A percentile compares a stretch with the other conserved stretches of the same genome.
These are phyloP conservation scores for Lucinisca nassula DNA, from an alignment of 2,888 invertebrate genomes.

Conservation along the genomic window DNA sequence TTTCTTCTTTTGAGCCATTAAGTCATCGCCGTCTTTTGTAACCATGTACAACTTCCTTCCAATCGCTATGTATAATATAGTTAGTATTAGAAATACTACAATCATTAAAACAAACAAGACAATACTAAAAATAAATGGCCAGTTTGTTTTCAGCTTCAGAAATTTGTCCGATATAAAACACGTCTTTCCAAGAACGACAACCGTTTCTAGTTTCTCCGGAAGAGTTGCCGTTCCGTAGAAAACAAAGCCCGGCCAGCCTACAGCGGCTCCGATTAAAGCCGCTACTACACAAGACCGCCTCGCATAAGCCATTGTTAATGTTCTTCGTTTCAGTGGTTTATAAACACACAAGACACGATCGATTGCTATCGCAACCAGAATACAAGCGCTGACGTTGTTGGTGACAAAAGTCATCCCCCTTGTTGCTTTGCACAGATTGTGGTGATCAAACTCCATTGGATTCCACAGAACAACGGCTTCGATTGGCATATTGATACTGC, in stretches of 20 bases:
- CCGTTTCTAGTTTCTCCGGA: conserved; percentile 29
- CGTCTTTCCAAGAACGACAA: conserved; percentile 44
- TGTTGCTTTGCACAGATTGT: conserved; percentile 45
- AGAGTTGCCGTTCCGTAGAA: conserved; percentile 54
- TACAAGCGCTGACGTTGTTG: conserved; percentile 45
- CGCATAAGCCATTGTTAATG: conserved; percentile 37
- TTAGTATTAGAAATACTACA: conserved; percentile 27
- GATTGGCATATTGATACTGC: conserved; percentile 48
- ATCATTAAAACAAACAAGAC: conserved; percentile 46
- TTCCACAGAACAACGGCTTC: conserved; percentile 52
- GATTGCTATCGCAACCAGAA: conserved; percentile 56
- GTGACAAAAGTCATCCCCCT: conserved; percentile 47
- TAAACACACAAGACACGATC: conserved; percentile 53
- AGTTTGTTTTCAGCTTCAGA: conserved; percentile 1
- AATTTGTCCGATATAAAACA: conserved; percentile 49
- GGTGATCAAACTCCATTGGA: conserved; percentile 44
- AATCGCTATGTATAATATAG: conserved; percentile 36
- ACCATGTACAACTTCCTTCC: conserved; percentile 40
- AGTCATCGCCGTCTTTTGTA: conserved; percentile 5
- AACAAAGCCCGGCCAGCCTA: conserved; percentile 46
- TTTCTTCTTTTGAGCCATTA: neutral
- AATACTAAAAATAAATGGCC: conserved; percentile 44
- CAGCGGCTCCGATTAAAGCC: conserved; percentile 21
- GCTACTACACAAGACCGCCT: conserved; percentile 31
- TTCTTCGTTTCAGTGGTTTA: conserved; percentile 27